phyloP scores from a whole-genome alignment of 2,797 vertebrate species.

The Lophura swinhoii region DNA sequence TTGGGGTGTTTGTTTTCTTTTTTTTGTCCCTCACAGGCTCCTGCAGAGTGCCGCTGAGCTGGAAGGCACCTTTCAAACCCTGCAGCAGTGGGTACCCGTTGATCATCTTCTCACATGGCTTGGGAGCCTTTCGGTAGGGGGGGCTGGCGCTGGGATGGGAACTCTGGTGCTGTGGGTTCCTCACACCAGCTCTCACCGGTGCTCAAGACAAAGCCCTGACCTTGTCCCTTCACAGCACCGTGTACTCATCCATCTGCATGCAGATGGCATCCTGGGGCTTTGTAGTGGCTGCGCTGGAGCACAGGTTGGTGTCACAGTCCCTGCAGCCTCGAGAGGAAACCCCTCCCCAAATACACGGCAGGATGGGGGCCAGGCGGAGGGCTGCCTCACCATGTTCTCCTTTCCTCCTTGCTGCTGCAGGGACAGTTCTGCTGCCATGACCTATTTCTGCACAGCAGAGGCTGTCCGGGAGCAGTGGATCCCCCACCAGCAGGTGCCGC shows the following conservation, averaged over 20 bases:
- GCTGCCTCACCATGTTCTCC: accelerated
- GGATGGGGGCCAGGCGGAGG: not conserved
- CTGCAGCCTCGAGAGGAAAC: too few species aligned
- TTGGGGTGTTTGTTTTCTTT: not conserved
- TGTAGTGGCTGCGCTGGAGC: conserved; percentile 76
- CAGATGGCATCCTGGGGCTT: conserved; percentile 81
- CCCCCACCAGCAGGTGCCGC: conserved; percentile 58
- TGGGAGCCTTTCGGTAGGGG: conserved; percentile 79
- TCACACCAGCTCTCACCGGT: accelerated
- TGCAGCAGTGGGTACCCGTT: conserved; percentile 71
- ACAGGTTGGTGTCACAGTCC: conserved; percentile 69
- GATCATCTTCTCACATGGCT: conserved; percentile 82
- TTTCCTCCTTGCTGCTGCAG: conserved; percentile 21
- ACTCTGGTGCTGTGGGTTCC: accelerated
- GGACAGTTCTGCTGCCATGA: conserved; percentile 79
- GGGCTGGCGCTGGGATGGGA: not conserved
- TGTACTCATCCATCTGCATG: conserved; percentile 78
- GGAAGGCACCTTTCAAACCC: conserved; percentile 76
- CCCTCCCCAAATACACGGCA: not conserved
- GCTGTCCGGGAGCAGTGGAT: conserved; percentile 76
- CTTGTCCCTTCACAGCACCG: conserved; percentile 50
- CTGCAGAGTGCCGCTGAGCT: conserved; percentile 74
- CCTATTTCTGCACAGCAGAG: conserved; percentile 68
- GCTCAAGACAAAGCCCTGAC: not conserved
- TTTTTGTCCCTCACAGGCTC: conserved; percentile 64